Base-by-base conservation (phyloP, 1,140 invertebrate species). In the Tetraneura akinire region DNA sequence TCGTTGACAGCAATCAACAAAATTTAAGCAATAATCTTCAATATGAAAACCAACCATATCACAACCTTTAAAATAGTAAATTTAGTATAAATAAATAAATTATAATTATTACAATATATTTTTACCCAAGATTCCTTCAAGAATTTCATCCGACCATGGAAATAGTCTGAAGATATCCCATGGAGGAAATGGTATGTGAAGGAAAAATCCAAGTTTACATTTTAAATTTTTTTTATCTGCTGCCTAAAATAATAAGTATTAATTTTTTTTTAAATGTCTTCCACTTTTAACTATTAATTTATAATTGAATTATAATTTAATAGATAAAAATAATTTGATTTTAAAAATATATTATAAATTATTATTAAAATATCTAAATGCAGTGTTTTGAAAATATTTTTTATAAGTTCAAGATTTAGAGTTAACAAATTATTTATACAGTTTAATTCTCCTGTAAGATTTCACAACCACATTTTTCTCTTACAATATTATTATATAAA, bases 11-110 rank as follows among this genome's bases (percentile, higher is more conserved):
- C 94, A 96, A 84, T 96, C 94, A 10, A 96, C 93, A 83, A 96
- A 96, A 85, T 96, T 96, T 51, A 95, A 86, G 83, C 94, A 95
- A 96, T 96, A 96, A 83, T 96, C 94, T 80, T 93, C 92, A 82
- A 96, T 95, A 84, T 96, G 94, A 84, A 96, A 96, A 55, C 94
- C 95, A 55, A 96, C 92, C 90, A 96, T 92, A 85, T 96, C 94
- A 85, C 93, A 96, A 82, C 93, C 92, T 91, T 84, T 29, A 85
- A 86, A n/a, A 4, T 32, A 64, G 82, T 18, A 0, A 71, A 4
- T 26, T 14, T 0, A 42, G 3, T 10, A 18, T 2, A 23, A 45
- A 42, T 21, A 13, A 37, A 37, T 13, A 1, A 11, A 21, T n/a
- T 18, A 5, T 23, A 29, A 57, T 37, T 1, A n/a, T 9, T 2